A percentile compares a stretch with the other conserved stretches of the same genome.
These are phyloP conservation scores for Lethocerus indicus DNA, from an alignment of 1,140 invertebrate genomes.

Conservation along the genomic window DNA sequence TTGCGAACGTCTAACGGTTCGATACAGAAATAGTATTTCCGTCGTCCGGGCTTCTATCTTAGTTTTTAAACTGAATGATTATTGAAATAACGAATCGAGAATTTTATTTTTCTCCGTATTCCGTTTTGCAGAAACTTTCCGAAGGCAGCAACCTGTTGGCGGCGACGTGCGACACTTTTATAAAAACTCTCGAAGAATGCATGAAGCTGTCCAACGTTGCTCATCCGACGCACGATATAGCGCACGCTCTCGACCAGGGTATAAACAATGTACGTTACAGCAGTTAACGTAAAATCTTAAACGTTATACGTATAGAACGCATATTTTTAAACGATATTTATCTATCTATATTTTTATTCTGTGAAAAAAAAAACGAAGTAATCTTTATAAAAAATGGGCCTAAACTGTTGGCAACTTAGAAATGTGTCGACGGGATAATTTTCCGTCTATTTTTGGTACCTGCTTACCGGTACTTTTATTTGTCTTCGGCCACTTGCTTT, in stretches of 20 bases:
- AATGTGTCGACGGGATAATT: too few relatives aligned
- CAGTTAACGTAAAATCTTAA: conserved; percentile 2
- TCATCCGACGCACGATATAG: conserved; percentile 3
- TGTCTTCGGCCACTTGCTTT: too few relatives aligned
- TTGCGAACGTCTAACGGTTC: too few relatives aligned
- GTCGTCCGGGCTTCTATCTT: too few relatives aligned
- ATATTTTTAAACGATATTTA: neutral
- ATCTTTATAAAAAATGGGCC: too few relatives aligned
- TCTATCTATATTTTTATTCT: neutral
- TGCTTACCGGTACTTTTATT: too few relatives aligned
- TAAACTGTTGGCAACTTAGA: too few relatives aligned
- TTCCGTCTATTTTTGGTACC: too few relatives aligned
- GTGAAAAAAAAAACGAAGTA: too few relatives aligned
- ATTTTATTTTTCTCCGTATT: neutral
- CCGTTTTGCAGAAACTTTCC: conserved; percentile 44
- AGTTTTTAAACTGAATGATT: neutral
- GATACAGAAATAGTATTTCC: too few relatives aligned
- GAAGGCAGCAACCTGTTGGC: conserved; percentile 54
- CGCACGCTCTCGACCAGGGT: conserved; percentile 3
- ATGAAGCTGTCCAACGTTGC: conserved; percentile 25
- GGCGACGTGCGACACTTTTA: conserved; percentile 70
- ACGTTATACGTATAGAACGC: neutral
- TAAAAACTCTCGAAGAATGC: conserved; percentile 62
- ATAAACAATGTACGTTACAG: conserved; percentile 9
- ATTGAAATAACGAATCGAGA: neutral